Conservation (phyloP, 2,888 invertebrate species). For the Keiferia lycopersicella region DNA sequence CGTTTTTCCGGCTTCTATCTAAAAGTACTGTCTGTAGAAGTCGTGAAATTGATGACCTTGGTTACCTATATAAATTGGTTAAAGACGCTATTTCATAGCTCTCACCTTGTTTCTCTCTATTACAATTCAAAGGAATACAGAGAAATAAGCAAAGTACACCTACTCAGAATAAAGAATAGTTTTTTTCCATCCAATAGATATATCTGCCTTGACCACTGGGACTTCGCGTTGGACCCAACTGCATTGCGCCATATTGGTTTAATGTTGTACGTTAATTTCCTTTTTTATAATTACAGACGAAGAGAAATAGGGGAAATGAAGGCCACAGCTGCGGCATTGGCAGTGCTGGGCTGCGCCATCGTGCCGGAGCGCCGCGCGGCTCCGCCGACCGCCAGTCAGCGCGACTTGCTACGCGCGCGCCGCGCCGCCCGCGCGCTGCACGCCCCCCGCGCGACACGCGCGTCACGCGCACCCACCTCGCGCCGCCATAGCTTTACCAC, state of each 20-base stretch:
- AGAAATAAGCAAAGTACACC: too few species aligned
- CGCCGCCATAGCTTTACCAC: slow-evolving; percentile 2
- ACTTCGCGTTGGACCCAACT: too few species aligned
- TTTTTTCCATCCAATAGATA: too few species aligned
- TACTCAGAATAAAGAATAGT: too few species aligned
- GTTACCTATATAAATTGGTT: too few species aligned
- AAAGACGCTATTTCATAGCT: background rate
- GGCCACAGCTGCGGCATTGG: slow-evolving; percentile 65
- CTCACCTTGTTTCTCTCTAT: too few species aligned
- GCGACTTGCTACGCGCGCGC: slow-evolving; percentile 69
- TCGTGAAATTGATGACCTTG: too few species aligned
- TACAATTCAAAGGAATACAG: too few species aligned
- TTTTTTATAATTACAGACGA: background rate
- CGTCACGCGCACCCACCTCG: slow-evolving; percentile 23
- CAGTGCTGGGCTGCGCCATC: slow-evolving; percentile 80
- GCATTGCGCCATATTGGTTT: too few species aligned
- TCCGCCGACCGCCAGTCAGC: slow-evolving; percentile 81
- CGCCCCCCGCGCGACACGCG: slow-evolving; percentile 27
- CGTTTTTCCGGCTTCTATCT: too few species aligned
- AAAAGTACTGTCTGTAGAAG: background rate
- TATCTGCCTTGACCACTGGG: too few species aligned
- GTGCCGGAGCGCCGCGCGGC: slow-evolving; percentile 80
- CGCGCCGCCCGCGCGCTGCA: slow-evolving; percentile 43
- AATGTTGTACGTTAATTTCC: too few species aligned
- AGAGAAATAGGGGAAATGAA: slow-evolving; percentile 24